Evolutionary conservation across 2,888 invertebrate species (phyloP), one percentile per base, ranked within the genome.

Genomic region (Elysia crispata): DNA sequence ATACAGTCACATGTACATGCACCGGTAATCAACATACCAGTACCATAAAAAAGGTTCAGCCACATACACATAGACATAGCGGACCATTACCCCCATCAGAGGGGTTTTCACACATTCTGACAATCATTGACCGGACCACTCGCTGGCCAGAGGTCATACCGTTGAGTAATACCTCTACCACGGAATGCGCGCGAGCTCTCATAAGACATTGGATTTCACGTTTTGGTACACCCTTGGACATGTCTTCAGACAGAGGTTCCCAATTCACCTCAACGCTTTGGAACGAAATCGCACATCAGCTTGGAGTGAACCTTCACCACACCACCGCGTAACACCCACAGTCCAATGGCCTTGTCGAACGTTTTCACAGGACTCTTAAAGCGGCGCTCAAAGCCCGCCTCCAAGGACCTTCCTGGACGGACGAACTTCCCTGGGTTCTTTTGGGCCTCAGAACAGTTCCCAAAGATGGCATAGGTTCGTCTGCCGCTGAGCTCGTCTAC

Each of bases 331-430:
- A 30, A 15, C 50, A 73, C 25, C 50, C 54, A 18, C 73, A 73
- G 54, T n/a, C 73, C 50, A 73, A 73, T n/a, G 73, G 73, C 11
- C 25, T 73, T 11, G 41, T 73, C 1, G 73, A 73, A 25, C 8
- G 73, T 1, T 73, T 73, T 28, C 73, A 73, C 50, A 50, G 73
- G 15, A 73, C 73, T 15, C 73, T 73, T 28, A 73, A 73, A 28
- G 73, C 73, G 6, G 13, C 73, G 49, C 54, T 54, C n/a, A 54
- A 54, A 54, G 73, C 73, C 20, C 50, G 73, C 49, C 73, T 73
- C 54, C 23, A 13, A 54, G 54, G 73, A 30, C 50, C 50, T 6
- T 25, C 49, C 30, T 73, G 73, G 73, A 13, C 31, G 54, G 73
- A 73, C 25, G 54, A 73, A 23, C 30, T 73, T 13, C 73, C 28